These are phyloP conservation scores for Peucedramus taeniatus DNA, from an alignment of 2,113 vertebrate species.

Conservation along the genomic window DNA sequence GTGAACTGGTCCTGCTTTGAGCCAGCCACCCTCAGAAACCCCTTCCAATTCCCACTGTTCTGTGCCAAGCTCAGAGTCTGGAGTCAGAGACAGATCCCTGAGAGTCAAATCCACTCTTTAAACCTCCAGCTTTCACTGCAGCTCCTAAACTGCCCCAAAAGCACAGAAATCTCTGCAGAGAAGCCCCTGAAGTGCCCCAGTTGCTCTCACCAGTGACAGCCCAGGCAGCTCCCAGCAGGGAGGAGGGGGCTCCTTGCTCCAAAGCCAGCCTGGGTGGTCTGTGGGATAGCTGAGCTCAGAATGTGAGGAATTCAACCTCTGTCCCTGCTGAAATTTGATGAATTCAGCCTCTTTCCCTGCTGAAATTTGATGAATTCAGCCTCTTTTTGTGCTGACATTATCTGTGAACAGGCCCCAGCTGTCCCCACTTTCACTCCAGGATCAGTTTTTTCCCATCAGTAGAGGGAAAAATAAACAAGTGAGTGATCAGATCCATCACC, in stretches of 20 bases:
- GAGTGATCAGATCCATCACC: not conserved
- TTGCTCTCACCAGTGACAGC: not conserved
- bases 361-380: not conserved
- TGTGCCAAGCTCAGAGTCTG: not conserved
- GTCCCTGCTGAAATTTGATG: not conserved
- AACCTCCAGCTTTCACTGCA: not conserved
- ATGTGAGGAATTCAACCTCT: not conserved
- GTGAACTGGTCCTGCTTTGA: not conserved
- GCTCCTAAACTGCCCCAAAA: too few species aligned
- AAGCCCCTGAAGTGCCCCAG: not conserved
- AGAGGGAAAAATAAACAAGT: not conserved
- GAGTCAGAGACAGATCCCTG: not conserved
- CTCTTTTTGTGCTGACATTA: not conserved
- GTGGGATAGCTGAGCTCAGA: not conserved
- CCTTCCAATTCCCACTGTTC: rapidly evolving
- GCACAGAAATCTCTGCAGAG: rapidly evolving
- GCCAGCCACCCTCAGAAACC: not conserved
- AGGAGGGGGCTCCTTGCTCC: not conserved
- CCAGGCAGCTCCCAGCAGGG: not conserved
- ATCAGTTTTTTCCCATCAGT: not conserved
- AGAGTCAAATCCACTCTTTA: not conserved
- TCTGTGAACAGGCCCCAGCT: not conserved
- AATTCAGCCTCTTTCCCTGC: not conserved
- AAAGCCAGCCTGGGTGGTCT: conserved; percentile 3
- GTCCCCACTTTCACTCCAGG: not conserved